Evolutionary conservation across 2,113 vertebrate species (phyloP), one percentile per base, ranked within the genome.

Genomic region (Coregonus clupeaformis): DNA sequence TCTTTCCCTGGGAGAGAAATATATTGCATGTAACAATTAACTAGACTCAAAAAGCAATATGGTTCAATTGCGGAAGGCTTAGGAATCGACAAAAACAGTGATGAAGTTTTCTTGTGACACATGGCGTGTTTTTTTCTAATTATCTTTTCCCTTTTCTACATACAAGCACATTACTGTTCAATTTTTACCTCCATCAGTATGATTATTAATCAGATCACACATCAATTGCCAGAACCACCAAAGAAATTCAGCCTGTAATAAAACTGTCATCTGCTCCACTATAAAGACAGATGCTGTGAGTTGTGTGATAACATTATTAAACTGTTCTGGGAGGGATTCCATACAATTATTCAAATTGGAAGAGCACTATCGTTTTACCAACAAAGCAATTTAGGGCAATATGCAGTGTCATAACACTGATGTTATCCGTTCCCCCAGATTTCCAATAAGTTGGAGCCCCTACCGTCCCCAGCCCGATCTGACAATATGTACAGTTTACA

Each of bases 251-350:
- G 90, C 91, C 90, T 91, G 93, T 93, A 95, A 95, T 95, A 95
- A 95, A 95, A 94, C 94, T 94, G 92, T 92, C 94, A 94, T 92
- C 92, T 93, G 93, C 92, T 91, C 87, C 82, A 87, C 89, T 93
- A 94, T 94, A 94, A 94, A 94, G 93, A 94, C 93, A 94, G 92
- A 94, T 94, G 93, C 94, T 94, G 91, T 92, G 86, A 93, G 92
- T 94, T 93, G 93, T 92, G 90, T 92, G 92, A 94, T 94, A 94
- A 94, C 92, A 94, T 94, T 94, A 94, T 94, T 94, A 94, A 94
- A 93, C 91, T 87, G 88, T 93, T 92, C 93, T 90, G 91, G 91
- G 88, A 94, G 90, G 92, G 91, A 93, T 94, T 94, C 92, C 91
- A 92, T 93, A 91, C 92, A 94, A 94, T 93, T 92, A 94, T 94